phyloP scores from a whole-genome alignment of 2,797 vertebrate species.

The Cossypha caffra region DNA sequence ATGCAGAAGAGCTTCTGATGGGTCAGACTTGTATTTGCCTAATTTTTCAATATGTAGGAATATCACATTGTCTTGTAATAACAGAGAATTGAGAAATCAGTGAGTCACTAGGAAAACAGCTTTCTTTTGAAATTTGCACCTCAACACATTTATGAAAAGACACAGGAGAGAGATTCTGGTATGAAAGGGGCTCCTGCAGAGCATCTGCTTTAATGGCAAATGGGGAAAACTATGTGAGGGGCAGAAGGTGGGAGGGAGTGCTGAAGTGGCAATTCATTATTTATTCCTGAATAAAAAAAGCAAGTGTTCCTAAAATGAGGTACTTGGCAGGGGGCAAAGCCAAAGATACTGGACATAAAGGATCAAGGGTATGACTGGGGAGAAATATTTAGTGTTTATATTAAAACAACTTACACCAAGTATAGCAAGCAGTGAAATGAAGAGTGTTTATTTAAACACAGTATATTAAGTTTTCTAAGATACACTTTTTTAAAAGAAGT shows the following conservation, averaged over 20 bases:
- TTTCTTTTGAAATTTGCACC: not conserved
- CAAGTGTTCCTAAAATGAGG: not conserved
- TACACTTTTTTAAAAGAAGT: accelerated
- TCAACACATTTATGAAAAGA: not conserved
- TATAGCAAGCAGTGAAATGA: not conserved
- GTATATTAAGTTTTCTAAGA: not conserved
- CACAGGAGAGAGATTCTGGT: not conserved
- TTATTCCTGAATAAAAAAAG: not conserved
- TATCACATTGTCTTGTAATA: not conserved
- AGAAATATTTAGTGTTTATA: not conserved
- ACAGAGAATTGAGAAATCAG: not conserved
- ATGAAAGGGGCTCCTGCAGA: not conserved
- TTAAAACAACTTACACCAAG: not conserved
- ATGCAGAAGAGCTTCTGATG: not conserved
- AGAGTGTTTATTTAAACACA: not conserved
- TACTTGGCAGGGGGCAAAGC: not conserved
- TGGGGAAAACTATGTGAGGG: not conserved
- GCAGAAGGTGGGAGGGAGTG: not conserved
- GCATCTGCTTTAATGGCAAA: not conserved
- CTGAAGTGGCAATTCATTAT: not conserved
- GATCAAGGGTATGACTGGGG: not conserved
- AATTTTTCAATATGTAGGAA: not conserved
- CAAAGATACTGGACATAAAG: not conserved
- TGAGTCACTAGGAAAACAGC: not conserved
- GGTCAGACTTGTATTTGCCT: not conserved